phyloP scores from a whole-genome alignment of 2,888 invertebrate genomes.

The Oscheius sp. region DNA sequence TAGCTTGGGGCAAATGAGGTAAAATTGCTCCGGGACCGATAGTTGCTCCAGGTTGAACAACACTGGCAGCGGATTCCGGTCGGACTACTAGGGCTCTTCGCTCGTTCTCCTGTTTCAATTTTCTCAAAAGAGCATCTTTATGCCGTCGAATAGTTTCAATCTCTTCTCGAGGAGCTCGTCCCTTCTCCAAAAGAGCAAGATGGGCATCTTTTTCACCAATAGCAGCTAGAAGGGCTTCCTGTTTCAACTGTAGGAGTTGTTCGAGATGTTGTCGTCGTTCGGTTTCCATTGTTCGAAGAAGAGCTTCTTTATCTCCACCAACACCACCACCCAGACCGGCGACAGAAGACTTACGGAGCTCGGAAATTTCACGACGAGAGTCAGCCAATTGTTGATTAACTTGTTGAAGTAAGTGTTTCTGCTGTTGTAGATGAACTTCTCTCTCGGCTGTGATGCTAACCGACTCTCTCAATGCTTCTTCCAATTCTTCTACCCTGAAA shows the following conservation, averaged over 20 bases:
- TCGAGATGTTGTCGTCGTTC: conserved; percentile 80
- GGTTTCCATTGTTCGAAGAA: conserved; percentile 76
- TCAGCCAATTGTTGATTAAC: conserved; percentile 43
- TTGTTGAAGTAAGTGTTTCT: conserved; percentile 72
- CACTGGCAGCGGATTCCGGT: conserved; percentile 39
- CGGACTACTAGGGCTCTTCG: conserved; percentile 43
- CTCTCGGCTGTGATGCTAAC: conserved; percentile 75
- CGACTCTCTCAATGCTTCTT: conserved; percentile 85
- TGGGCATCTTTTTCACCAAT: conserved; percentile 89
- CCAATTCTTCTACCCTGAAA: conserved; percentile 80
- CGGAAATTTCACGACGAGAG: conserved; percentile 25
- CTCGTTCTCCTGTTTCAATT: conserved; percentile 53
- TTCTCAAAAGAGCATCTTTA: conserved; percentile 54
- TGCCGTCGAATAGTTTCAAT: conserved; percentile 56
- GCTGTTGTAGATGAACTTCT: conserved; percentile 73
- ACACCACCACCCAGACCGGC: conserved; percentile 24
- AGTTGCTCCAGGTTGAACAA: conserved; percentile 29
- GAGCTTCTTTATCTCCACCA: conserved; percentile 76
- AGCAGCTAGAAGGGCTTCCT: conserved; percentile 84
- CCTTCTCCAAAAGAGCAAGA: conserved; percentile 81
- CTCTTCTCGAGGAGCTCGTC: conserved; percentile 49
- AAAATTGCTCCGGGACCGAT: conserved; percentile 17
- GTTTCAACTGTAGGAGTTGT: conserved; percentile 83
- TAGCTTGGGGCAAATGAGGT: conserved; percentile 10
- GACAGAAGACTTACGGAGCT: conserved; percentile 71